Conservation (phyloP, 2,113 vertebrate species). For the Ammodytes marinus region DNA sequence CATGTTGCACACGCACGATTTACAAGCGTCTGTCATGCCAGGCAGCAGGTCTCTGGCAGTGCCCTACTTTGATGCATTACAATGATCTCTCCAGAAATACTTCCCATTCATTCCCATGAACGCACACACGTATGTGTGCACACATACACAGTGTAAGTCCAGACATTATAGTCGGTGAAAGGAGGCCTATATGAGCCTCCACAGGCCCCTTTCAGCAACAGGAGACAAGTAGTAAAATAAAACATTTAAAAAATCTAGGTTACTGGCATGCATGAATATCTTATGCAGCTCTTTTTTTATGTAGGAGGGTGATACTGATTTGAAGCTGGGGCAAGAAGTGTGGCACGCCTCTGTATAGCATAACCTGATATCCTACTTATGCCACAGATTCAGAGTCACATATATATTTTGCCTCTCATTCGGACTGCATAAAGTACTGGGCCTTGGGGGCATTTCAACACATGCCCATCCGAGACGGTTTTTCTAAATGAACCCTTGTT, state of each 20-base stretch:
- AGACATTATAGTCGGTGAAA: conserved; percentile 67
- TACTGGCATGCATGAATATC: conserved; percentile 76
- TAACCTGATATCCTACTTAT: conserved; percentile 53
- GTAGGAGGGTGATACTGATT: conserved; percentile 74
- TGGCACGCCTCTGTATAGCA: conserved; percentile 53
- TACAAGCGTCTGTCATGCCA: conserved; percentile 10
- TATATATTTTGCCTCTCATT: background rate
- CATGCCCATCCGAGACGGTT: conserved; percentile 20
- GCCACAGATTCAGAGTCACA: conserved; percentile 17
- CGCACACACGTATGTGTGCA: conserved; percentile 15
- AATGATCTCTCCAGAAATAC: conserved; percentile 24
- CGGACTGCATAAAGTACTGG: background rate
- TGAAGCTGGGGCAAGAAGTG: conserved; percentile 58
- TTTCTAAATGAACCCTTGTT: conserved; percentile 21
- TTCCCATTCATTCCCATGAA: conserved; percentile 47
- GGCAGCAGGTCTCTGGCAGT: conserved; percentile 31
- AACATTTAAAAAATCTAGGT: conserved; percentile 78
- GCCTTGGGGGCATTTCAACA: background rate
- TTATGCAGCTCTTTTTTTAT: conserved; percentile 71
- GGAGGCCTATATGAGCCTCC: conserved; percentile 43
- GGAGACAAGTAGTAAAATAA: conserved; percentile 67
- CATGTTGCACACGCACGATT: background rate
- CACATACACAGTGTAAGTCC: conserved; percentile 34
- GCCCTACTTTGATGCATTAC: conserved; percentile 57
- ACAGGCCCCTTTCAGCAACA: conserved; percentile 46